phyloP scores from a whole-genome alignment of 2,888 invertebrate species.

The Marasmarcha lunaedactyla region DNA sequence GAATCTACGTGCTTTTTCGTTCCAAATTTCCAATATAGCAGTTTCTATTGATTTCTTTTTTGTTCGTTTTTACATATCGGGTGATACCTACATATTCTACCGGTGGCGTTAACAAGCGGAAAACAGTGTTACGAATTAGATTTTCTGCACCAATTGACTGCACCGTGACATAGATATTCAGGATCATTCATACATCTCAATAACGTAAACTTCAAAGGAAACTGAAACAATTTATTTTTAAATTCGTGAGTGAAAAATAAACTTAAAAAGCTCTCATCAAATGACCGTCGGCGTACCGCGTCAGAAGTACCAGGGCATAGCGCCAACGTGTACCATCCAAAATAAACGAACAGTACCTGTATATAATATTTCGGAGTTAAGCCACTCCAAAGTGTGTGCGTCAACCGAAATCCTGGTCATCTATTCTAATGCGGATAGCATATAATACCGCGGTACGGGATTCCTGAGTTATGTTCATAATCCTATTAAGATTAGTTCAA shows the following conservation, averaged over 20 bases:
- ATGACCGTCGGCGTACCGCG: too few species aligned
- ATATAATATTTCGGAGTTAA: constrained; percentile 44
- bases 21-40: too few species aligned
- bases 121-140: constrained; percentile 16
- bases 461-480: too few species aligned
- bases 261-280: too few species aligned
- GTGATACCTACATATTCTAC: too few species aligned
- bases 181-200: neutral
- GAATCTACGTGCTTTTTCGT: too few species aligned
- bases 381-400: constrained; percentile 20
- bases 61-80: too few species aligned
- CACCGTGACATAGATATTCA: constrained; percentile 9
- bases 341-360: constrained; percentile 40
- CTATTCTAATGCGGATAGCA: constrained; percentile 4
- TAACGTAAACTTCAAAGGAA: neutral
- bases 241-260: neutral
- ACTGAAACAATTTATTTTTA: neutral
- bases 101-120: constrained; percentile 8
- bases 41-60: too few species aligned
- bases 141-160: constrained; percentile 17
- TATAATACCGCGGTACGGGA: too few species aligned
- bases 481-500: too few species aligned
- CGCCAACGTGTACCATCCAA: constrained; percentile 51
- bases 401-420: constrained; percentile 22
- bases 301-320: constrained; percentile 34